Percentiles rank a stretch among this genome's conserved stretches.
Conservation (phyloP, 1,140 invertebrate genomes). For the Arctopsyche grandis region DNA sequence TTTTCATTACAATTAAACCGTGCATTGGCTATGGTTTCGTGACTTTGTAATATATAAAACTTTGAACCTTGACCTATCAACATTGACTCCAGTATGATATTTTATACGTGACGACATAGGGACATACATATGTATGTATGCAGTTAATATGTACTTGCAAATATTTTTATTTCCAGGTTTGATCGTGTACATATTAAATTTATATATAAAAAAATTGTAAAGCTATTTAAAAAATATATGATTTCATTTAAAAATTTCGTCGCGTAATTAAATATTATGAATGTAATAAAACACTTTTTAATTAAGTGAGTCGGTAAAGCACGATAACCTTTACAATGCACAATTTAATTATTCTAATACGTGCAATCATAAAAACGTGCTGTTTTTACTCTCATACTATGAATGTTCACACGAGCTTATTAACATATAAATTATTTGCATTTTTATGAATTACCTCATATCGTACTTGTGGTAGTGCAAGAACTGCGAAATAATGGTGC, state of each 20-base stretch:
- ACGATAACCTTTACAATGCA: no score
- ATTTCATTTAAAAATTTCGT: no score
- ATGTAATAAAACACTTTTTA: no score
- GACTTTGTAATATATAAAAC: background rate
- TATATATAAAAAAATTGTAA: no score
- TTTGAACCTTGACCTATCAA: background rate
- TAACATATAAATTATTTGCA: constrained; percentile 5
- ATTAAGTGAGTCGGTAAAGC: no score
- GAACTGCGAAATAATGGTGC: background rate
- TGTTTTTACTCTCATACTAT: background rate
- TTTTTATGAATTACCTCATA: background rate
- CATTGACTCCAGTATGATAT: background rate
- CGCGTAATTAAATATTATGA: no score
- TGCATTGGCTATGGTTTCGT: background rate
- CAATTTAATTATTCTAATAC: no score
- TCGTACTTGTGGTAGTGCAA: background rate
- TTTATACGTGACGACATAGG: background rate
- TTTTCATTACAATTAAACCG: background rate
- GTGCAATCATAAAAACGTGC: background rate
- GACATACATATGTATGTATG: background rate
- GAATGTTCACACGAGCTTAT: background rate
- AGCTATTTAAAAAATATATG: no score
- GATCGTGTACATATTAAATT: no score
- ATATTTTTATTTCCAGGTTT: no score
- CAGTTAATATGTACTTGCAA: no score